Evolutionary conservation across 2,797 vertebrate genomes (phyloP), one percentile per base, ranked within the genome.

Genomic region (Melanotaenia maccullochi): DNA sequence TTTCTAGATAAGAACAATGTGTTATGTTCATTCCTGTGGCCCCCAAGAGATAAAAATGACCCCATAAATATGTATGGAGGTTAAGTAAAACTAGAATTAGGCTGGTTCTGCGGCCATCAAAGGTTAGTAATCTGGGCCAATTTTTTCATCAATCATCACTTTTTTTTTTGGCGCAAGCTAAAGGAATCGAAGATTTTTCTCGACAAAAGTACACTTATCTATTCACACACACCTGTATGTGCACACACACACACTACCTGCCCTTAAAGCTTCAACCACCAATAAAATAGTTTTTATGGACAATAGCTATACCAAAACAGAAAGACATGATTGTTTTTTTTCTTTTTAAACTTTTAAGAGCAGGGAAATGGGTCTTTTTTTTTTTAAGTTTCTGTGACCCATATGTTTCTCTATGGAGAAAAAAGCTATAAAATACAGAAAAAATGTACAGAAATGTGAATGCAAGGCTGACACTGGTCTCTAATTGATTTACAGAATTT

Each of bases 241-340:
- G 11, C 36, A 9, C 18, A 52, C 59, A 60, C 86, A 88, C 86
- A 78, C 78, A 49, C 84, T 86, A 85, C 90, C 90, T 86, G 90
- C 86, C 89, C 89, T 75, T 80, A 80, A 95, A 93, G 92, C 94
- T 95, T 95, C 94, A 93, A 93, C 92, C 89, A 87, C 84, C 84
- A 83, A 87, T 93, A 87, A 86, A 76, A 80, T 88, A 95, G 94
- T 92, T 95, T 94, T 91, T 94, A 93, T 87, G 92, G 93, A 95
- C 92, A 91, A 30, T 95, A 90, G 89, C 86, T 89, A 93, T 79
- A 93, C 90, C 92, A 93, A 93, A 94, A 91, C 89, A 89, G 75
- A 83, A 86, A 89, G 84, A 85, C 88, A 80, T 82, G 89, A 87
- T 88, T 86, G 76, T 87, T 62, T 44, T 25, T 33, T 30, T 59